Percentiles rank a stretch among this genome's conserved stretches.
Evolutionary conservation across 2,797 vertebrate genomes (phyloP).

Genomic region (Epinephelus awoara): DNA sequence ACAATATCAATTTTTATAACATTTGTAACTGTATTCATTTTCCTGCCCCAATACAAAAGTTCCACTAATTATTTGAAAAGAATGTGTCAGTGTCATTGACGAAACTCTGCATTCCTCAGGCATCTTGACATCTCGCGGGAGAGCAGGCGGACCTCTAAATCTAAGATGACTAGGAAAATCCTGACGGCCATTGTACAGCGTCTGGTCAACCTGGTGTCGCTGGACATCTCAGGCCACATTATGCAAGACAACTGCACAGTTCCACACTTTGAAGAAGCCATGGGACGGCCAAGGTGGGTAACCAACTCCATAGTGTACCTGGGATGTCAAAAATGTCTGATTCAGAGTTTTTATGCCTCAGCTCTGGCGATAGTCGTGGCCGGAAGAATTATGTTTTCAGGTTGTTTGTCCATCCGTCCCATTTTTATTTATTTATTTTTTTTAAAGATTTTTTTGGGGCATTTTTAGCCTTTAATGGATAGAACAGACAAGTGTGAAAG

Average conservation of each 20-base stretch:
- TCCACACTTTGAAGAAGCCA: constrained; percentile 93
- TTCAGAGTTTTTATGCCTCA: not conserved
- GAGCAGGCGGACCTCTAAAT: constrained; percentile 91
- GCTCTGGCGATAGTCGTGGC: too few species aligned
- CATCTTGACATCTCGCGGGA: constrained; percentile 96
- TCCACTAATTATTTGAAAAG: not conserved
- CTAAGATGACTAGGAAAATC: constrained; percentile 93
- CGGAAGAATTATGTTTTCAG: too few species aligned
- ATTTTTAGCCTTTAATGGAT: too few species aligned
- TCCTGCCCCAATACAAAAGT: too few species aligned
- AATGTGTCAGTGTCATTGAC: not conserved
- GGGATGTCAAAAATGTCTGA: not conserved
- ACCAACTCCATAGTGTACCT: rapidly evolving
- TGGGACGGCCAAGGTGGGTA: constrained; percentile 92
- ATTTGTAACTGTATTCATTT: not conserved
- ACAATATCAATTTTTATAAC: not conserved
- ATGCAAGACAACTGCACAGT: constrained; percentile 97
- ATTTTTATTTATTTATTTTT: too few species aligned
- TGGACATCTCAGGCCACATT: constrained; percentile 97
- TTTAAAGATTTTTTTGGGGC: too few species aligned
- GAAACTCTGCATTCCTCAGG: constrained; percentile 73
- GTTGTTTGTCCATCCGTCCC: too few species aligned
- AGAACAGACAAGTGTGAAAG: too few species aligned
- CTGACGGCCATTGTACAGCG: constrained; percentile 92
- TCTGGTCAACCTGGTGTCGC: constrained; percentile 91